Percentiles rank a stretch among this genome's conserved stretches.
Conservation (phyloP, 2,113 vertebrate species). For the Osmerus eperlanus region DNA sequence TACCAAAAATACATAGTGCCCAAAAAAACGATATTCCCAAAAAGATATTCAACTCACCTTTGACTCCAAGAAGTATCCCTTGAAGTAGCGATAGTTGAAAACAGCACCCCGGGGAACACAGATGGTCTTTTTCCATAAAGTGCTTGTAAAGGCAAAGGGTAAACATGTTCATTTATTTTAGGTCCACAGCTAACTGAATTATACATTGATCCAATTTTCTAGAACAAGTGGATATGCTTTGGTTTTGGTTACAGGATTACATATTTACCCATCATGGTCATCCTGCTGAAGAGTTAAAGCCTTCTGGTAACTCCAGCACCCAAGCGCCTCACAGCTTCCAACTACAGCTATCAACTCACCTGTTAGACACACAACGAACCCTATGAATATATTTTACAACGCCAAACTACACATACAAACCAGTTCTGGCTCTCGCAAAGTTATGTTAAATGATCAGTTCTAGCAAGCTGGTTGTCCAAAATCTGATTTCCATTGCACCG, state of each 20-base stretch:
- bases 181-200: neutral
- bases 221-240: no score
- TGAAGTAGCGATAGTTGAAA: conserved; percentile 88
- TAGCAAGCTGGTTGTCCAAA: neutral
- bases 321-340: conserved; percentile 84
- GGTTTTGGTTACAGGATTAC: neutral
- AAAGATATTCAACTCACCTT: conserved; percentile 74
- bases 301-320: conserved; percentile 82
- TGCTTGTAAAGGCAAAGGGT: conserved; percentile 58
- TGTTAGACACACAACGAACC: conserved; percentile 37
- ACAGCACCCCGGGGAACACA: conserved; percentile 73
- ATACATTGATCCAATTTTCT: neutral
- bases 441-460: neutral
- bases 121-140: conserved; percentile 76
- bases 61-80: conserved; percentile 85
- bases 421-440: neutral
- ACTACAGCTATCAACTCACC: conserved; percentile 91
- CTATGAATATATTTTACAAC: neutral
- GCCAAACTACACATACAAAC: neutral
- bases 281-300: conserved; percentile 75
- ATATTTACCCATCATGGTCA: conserved; percentile 65
- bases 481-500: neutral
- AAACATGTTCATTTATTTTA: neutral
- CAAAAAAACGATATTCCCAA: no score
- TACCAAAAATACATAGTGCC: neutral